Base-by-base conservation (phyloP, 2,888 invertebrate species). In the Xylocampa areola region DNA sequence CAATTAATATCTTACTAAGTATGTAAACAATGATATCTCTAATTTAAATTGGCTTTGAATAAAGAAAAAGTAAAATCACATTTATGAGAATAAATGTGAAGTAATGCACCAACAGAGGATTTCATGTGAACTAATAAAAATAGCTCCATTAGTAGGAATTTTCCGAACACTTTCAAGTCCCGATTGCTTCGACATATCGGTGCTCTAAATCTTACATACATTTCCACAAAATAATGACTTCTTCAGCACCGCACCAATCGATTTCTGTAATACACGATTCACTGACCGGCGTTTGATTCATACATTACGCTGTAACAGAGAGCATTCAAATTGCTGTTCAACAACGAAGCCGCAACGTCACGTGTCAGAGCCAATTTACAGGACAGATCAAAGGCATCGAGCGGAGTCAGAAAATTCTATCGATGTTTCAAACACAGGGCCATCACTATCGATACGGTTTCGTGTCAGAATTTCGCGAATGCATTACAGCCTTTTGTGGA, bases 401-500 rank as follows among this genome's bases (percentile, higher is more conserved):
- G 66, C 53, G 51, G 57, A 47, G 57, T 45, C 53, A 45, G 61
- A 61, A 73, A 68, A 71, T 68, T 68, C 51, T 73, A 77, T 81
- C 77, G 79, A 81, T 76, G 60, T 68, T 63, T 61, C 64, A 52
- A 68, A 59, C 53, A 68, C 55, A 58, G 52, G 59, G 65, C 39
- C 76, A 66, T 76, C 77, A 79, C 76, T 81, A 82, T 62, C 58
- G 68, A 72, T 76, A 71, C 45, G 45, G 72, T 68, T 65, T 73
- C 64, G 74, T 71, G 73, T 74, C 77, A 73, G 77, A 82, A 82
- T 81, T 82, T 79, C 63, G 77, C 77, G 78, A 83, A 85, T 82
- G 82, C 84, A 83, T 84, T 81, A 80, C 73, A 64, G 77, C 76
- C 78, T 81, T 80, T 79, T 79, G 77, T 79, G 75, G 77, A 80